Conservation (phyloP, 1,140 invertebrate species). For the Geopemphigus sp. region DNA sequence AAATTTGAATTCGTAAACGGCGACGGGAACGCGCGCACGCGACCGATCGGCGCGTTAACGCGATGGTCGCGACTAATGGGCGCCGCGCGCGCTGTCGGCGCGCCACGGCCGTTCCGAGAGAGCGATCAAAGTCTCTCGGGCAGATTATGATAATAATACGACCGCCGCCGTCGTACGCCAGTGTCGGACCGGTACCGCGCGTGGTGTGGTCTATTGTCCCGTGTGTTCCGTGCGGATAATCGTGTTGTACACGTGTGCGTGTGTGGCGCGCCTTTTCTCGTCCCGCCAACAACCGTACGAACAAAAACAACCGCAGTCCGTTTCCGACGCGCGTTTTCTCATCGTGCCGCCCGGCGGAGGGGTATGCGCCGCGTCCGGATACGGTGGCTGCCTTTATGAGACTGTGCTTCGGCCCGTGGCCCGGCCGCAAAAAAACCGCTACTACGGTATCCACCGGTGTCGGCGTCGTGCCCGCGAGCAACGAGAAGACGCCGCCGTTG, state of each 20-base stretch:
- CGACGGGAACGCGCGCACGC: no score
- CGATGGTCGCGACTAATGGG: neutral
- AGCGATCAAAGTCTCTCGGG: conserved; percentile 14
- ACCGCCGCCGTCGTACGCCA: neutral
- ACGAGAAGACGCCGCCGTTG: neutral
- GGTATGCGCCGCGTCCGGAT: conserved; percentile 7
- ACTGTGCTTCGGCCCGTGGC: conserved; percentile 47
- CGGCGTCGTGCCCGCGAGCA: neutral
- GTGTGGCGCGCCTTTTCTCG: no score
- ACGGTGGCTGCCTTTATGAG: conserved; percentile 48
- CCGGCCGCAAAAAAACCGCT: conserved; percentile 25
- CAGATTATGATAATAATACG: no score
- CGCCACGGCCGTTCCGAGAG: neutral
- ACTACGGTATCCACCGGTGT: conserved; percentile 27
- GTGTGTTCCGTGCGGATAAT: neutral
- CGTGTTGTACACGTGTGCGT: neutral
- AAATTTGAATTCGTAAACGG: no score
- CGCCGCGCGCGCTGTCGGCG: neutral
- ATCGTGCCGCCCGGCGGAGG: neutral
- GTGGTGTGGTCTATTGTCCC: neutral
- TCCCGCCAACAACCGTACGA: no score
- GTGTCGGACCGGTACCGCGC: conserved; percentile 47
- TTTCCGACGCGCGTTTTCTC: neutral
- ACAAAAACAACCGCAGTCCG: neutral
- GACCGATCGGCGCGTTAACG: no score